phyloP scores from a whole-genome alignment of 2,113 vertebrate genomes.

The Collichthys lucidus region DNA sequence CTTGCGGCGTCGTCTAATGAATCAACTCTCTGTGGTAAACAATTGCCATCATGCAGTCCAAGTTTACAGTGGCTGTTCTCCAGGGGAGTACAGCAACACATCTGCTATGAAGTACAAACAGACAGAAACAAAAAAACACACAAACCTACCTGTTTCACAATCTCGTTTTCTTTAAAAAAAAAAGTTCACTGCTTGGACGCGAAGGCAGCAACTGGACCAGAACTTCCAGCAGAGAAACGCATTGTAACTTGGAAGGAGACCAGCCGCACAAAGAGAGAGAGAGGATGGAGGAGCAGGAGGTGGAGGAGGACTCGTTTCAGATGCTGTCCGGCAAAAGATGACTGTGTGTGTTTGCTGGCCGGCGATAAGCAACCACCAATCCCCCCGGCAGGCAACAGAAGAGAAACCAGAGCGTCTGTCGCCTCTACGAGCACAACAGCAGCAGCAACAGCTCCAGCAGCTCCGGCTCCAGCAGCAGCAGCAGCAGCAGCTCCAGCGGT shows the following conservation, averaged over 20 bases:
- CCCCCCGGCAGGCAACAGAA: conserved; percentile 42
- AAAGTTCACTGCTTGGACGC: conserved; percentile 71
- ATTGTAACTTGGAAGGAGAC: conserved; percentile 57
- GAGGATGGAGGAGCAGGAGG: conserved; percentile 34
- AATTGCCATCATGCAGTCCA: conserved; percentile 11
- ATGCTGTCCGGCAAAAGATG: conserved; percentile 37
- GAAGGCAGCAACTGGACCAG: conserved; percentile 48
- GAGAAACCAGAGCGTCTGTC: conserved; percentile 34
- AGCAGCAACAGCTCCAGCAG: conserved; percentile 29
- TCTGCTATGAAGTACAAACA: conserved; percentile 34
- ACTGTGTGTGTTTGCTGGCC: conserved; percentile 37
- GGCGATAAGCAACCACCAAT: conserved; percentile 43
- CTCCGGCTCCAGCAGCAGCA: conserved; percentile 43
- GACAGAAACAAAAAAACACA: neutral
- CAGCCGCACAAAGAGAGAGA: neutral
- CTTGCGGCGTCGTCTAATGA: conserved; percentile 31
- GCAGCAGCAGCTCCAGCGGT: conserved; percentile 47
- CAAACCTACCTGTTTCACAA: conserved; percentile 73
- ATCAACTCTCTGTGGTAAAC: conserved; percentile 51
- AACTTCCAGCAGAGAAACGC: conserved; percentile 47
- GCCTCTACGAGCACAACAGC: neutral
- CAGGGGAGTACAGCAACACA: conserved; percentile 10
- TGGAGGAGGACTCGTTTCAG: neutral
- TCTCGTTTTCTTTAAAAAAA: neutral
- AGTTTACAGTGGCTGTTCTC: conserved; percentile 45